phyloP scores from a whole-genome alignment of 2,113 vertebrate genomes.

The Poecile atricapillus region DNA sequence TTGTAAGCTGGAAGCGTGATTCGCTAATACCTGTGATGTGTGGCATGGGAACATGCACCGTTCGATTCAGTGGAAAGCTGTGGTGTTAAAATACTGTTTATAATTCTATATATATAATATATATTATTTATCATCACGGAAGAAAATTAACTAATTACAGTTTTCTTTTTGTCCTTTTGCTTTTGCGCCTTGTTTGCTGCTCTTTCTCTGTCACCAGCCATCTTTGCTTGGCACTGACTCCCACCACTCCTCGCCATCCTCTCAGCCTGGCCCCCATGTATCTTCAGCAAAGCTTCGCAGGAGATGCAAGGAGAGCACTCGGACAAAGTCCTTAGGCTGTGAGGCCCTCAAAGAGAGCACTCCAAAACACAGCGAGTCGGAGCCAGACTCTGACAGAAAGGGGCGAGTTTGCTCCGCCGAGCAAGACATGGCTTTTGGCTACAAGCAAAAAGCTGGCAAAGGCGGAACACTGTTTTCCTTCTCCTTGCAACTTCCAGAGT shows the following conservation, averaged over 20 bases:
- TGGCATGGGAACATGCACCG: not conserved
- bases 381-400: slow-evolving; percentile 75
- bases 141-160: slow-evolving; percentile 90
- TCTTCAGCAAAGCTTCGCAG: slow-evolving; percentile 83
- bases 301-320: slow-evolving; percentile 83
- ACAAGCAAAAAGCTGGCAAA: slow-evolving; percentile 78
- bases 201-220: slow-evolving; percentile 74
- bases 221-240: slow-evolving; percentile 77
- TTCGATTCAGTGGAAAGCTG: slow-evolving; percentile 34
- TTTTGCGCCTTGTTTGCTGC: slow-evolving; percentile 81
- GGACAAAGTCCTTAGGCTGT: slow-evolving; percentile 59
- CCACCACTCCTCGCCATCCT: slow-evolving; percentile 72
- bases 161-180: slow-evolving; percentile 94
- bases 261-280: slow-evolving; percentile 75
- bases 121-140: slow-evolving; percentile 27
- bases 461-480: slow-evolving; percentile 92
- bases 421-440: slow-evolving; percentile 79
- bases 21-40: not conserved
- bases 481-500: slow-evolving; percentile 96
- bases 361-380: slow-evolving; percentile 28
- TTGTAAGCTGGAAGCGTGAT: not conserved
- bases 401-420: slow-evolving; percentile 76
- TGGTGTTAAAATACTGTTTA: slow-evolving; percentile 62
- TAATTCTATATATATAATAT: slow-evolving; percentile 40
- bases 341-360: slow-evolving; percentile 62